Evolutionary conservation across 2,888 invertebrate species (phyloP).

Genomic region (Heliconius ethilla): DNA sequence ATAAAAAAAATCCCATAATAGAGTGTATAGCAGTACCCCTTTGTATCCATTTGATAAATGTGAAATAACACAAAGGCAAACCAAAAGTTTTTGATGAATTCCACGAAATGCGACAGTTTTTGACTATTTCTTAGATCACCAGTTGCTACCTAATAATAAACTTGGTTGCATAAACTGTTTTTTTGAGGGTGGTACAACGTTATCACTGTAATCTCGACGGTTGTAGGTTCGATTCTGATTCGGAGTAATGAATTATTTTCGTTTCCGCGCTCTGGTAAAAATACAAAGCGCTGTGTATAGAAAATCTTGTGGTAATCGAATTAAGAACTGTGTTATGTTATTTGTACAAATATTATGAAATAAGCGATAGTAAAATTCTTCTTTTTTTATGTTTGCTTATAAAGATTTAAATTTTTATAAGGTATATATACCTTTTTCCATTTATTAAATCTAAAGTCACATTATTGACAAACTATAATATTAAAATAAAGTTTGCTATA

Average conservation of each 20-base stretch:
- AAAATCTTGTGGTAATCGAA: too few relatives aligned
- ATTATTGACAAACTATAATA: too few relatives aligned
- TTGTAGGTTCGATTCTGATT: not conserved
- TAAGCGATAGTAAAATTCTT: too few relatives aligned
- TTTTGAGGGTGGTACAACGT: not conserved
- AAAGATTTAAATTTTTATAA: too few relatives aligned
- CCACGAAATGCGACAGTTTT: constrained; percentile 9
- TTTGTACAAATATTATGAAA: not conserved
- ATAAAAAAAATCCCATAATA: not conserved
- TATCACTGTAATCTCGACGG: not conserved
- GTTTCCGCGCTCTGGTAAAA: not conserved
- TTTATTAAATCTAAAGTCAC: too few relatives aligned
- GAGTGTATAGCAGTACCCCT: not conserved
- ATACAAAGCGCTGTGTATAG: not conserved
- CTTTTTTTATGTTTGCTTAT: too few relatives aligned
- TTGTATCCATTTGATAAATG: not conserved
- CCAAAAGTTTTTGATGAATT: not conserved
- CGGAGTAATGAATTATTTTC: not conserved
- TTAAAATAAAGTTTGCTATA: too few relatives aligned
- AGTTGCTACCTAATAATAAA: constrained; percentile 9
- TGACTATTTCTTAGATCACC: not conserved
- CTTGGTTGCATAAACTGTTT: not conserved
- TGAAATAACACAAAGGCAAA: constrained; percentile 8
- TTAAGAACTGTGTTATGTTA: too few relatives aligned
- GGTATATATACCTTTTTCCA: too few relatives aligned